Evolutionary conservation across 2,888 invertebrate species (phyloP), one percentile per base, ranked within the genome.

Genomic region (Chironomus riparius): DNA sequence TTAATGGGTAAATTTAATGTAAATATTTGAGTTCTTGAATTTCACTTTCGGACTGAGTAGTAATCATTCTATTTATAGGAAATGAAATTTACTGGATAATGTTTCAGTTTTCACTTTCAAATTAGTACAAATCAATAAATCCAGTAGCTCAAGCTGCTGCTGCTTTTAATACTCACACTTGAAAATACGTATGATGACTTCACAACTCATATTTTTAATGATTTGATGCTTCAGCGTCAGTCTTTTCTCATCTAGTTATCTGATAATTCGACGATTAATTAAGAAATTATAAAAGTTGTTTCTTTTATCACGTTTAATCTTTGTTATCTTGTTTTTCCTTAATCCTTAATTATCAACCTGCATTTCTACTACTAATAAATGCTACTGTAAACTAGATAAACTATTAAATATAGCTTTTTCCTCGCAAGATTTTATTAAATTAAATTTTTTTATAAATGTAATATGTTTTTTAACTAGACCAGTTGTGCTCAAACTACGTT

Each of bases 171-270:
- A 47, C 72, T 72, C 61, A 72, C 72, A 74, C 48, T 74, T 74
- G 47, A 74, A 74, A 24, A 74, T 74, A 10, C 48, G 15, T 15
- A 74, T 22, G 0, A 74, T 7, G 5, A 74, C 18, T 18, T 74
- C 74, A 62, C 74, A 74, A 24, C 65, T 68, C 74, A 74, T 74
- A 28, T 4, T 72, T 62, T n/a, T 13, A 24, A 10, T 12, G 12
- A 10, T 65, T 18, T 65, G 12, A 65, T 56, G n/a, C 56, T 15
- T 56, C 12, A 7, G n/a, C 18, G 7, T 68, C 68, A 68, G 68
- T 68, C 68, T 68, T 47, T 28, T 21, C 3, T 65, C 65, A 65
- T 65, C 65, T 22, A 21, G 38, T n/a, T 38, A 38, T 38, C 38
- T 38, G 38, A 38, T 56, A 10, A 38, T 38, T 38, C 38, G 38